These are phyloP conservation scores for Hirundichthys speculiger DNA, from an alignment of 2,113 vertebrate species.

Conservation along the genomic window DNA sequence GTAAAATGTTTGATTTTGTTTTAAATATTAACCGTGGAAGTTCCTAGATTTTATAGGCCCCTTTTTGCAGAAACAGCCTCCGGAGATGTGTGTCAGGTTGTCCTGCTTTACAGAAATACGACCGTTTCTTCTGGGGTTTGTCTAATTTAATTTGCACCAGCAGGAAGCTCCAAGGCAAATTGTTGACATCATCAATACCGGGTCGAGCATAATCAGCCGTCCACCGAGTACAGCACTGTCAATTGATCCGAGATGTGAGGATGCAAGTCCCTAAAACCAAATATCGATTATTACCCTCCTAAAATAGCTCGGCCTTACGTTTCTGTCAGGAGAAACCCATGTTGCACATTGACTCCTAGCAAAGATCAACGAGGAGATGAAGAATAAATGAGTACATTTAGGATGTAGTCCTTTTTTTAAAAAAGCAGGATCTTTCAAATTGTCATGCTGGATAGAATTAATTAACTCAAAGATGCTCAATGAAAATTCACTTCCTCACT, in stretches of 20 bases:
- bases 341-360: not conserved
- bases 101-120: constrained; percentile 18
- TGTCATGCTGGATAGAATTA: not conserved
- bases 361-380: constrained; percentile 1
- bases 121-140: constrained; percentile 27
- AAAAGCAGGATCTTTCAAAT: too few species aligned
- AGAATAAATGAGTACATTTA: constrained; percentile 18
- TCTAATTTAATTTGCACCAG: constrained; percentile 44
- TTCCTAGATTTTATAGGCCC: not conserved
- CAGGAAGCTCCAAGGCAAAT: constrained; percentile 12
- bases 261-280: constrained; percentile 40
- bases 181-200: constrained; percentile 23
- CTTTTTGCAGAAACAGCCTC: constrained; percentile 10
- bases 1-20: not conserved
- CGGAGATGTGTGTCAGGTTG: constrained; percentile 32
- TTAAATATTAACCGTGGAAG: not conserved
- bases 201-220: constrained; percentile 52
- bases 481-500: too few species aligned
- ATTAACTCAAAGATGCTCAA: not conserved
- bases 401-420: too few species aligned
- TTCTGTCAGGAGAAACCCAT: constrained; percentile 29
- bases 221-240: constrained; percentile 13
- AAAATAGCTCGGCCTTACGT: constrained; percentile 30
- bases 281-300: constrained; percentile 26
- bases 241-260: constrained; percentile 46